Base-by-base conservation (phyloP, 2,888 invertebrate species). In the Cryptosula pallasiana region DNA sequence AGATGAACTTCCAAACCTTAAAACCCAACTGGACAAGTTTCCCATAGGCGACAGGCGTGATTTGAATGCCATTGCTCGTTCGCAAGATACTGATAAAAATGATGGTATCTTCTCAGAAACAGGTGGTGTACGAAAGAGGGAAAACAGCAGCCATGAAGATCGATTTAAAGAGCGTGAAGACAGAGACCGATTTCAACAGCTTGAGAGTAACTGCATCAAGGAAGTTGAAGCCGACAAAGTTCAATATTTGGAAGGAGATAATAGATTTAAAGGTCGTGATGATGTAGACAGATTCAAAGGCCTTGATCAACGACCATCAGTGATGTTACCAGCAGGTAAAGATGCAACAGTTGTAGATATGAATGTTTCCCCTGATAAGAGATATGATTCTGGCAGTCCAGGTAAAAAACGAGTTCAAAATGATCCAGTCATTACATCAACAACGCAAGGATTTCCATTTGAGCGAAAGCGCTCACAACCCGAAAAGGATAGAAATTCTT, bases 341-440 rank as follows among this genome's bases (percentile, higher is more conserved):
- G n/a, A n/a, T n/a, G n/a, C n/a, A n/a, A n/a, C n/a, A n/a, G n/a
- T n/a, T n/a, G 20, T 45, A 45, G 45, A 45, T 5, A 45, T 5
- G 20, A 45, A 45, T 45, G n/a, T n/a, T n/a, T n/a, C n/a, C n/a
- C n/a, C n/a, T n/a, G 45, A 45, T 20, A 5, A 20, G 45, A 13
- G 5, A 13, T 5, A 45, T 5, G 45, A 45, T 13, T 5, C 45
- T 20, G 20, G 45, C 5, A 45, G 45, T 20, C 45, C 5, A 20
- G 9, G 9, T 2, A 63, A 29, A 5, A n/a, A n/a, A 13, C 2
- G 9, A 5, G 25, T 5, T 63, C 25, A 32, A 27, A 63, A 63
- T 34, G 32, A 27, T 3, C 63, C 63, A 29, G 9, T 63, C 9
- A 63, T 63, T n/a, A 63, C 63, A 25, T 63, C 63, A 9, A 63